phyloP scores from a whole-genome alignment of 2,797 vertebrate species.

The Vipera latastei region DNA sequence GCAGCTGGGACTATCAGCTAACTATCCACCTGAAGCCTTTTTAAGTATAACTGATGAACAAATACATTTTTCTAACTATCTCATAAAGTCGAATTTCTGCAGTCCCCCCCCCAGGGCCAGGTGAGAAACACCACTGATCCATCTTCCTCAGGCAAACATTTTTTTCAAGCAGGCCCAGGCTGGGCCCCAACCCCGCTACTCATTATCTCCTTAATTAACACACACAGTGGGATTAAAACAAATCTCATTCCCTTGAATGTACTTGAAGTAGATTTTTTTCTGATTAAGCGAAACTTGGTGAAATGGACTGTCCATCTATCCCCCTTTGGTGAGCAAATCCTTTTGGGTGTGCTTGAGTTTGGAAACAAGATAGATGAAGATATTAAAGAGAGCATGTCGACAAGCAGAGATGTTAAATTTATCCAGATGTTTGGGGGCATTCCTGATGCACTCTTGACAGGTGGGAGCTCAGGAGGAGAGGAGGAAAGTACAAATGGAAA shows the following conservation, averaged over 20 bases:
- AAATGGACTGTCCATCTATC: not conserved
- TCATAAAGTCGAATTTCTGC: not conserved
- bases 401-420: constrained; percentile 52
- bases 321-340: not conserved
- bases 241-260: not conserved
- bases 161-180: not conserved
- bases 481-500: constrained; percentile 19
- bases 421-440: constrained; percentile 64
- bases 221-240: not conserved
- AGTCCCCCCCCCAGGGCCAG: not conserved
- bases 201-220: constrained; percentile 18
- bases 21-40: not conserved
- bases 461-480: constrained; percentile 27
- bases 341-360: constrained; percentile 32
- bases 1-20: not conserved
- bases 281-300: not conserved
- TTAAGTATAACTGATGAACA: constrained; percentile 11
- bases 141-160: constrained; percentile 4
- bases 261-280: not conserved
- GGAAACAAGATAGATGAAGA: constrained; percentile 69
- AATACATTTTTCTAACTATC: not conserved
- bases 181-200: not conserved
- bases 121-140: not conserved
- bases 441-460: constrained; percentile 40
- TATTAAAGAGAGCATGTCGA: constrained; percentile 51